Percentiles rank a stretch among this genome's conserved stretches.
Evolutionary conservation across 2,113 vertebrate genomes (phyloP).

Genomic region (Ellobius talpinus): DNA sequence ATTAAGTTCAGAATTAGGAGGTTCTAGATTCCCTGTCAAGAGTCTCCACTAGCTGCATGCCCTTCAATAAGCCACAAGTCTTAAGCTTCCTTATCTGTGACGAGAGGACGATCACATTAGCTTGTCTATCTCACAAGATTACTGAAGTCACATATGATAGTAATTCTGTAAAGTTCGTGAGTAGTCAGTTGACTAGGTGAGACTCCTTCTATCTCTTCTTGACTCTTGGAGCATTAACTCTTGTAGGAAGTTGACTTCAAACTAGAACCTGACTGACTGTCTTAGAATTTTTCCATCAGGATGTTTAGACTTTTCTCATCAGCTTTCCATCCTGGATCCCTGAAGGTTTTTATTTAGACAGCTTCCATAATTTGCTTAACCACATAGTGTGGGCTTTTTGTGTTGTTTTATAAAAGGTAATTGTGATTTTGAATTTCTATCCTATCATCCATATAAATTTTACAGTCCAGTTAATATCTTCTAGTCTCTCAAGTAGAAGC

Average conservation of each 20-base stretch:
- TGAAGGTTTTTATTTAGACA: not conserved
- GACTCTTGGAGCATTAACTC: not conserved
- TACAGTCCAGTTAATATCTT: not conserved
- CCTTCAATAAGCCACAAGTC: not conserved
- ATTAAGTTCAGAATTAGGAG: not conserved
- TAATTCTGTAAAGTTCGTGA: not conserved
- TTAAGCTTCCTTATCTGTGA: not conserved
- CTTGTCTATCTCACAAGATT: not conserved
- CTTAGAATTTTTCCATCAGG: not conserved
- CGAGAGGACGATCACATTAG: not conserved
- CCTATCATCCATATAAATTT: conserved; percentile 5
- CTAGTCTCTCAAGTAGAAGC: not conserved
- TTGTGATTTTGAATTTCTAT: conserved; percentile 2
- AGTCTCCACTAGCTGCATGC: not conserved
- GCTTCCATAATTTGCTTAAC: conserved; percentile 10
- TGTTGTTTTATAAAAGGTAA: not conserved
- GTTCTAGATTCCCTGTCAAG: not conserved
- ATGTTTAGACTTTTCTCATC: not conserved
- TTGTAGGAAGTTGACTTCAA: not conserved
- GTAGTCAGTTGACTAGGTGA: not conserved
- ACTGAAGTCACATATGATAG: not conserved
- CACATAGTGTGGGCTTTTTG: not conserved
- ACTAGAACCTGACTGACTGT: not conserved
- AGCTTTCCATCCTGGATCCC: not conserved
- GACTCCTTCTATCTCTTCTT: not conserved